A percentile compares a stretch with the other conserved stretches of the same genome.
Conservation (phyloP, 2,888 invertebrate genomes). For the Brachynemurus nebulosus region DNA sequence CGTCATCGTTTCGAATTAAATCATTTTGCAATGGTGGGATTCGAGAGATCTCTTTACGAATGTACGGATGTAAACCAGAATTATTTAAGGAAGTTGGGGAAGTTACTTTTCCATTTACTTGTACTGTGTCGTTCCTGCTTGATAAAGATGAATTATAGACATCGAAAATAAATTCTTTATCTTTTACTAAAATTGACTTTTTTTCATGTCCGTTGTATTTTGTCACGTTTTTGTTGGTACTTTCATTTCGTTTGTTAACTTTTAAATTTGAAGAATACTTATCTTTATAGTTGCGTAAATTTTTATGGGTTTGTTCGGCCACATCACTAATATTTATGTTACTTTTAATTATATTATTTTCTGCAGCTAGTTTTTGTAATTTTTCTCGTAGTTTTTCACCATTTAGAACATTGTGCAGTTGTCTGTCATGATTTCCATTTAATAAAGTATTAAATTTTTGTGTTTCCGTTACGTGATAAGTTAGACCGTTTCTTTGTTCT, state of each 20-base stretch:
- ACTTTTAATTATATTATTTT: constrained; percentile 22
- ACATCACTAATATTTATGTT: no score
- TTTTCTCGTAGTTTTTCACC: constrained; percentile 53
- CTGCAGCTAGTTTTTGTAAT: constrained; percentile 45
- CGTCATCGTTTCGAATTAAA: constrained; percentile 16
- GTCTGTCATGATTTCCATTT: constrained; percentile 1
- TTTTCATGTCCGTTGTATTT: background rate
- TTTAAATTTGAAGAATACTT: background rate
- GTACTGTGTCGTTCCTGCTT: background rate
- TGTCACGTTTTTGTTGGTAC: background rate
- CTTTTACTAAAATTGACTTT: constrained; percentile 9
- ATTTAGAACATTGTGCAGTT: constrained; percentile 37
- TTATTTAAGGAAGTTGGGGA: background rate
- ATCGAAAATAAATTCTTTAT: constrained; percentile 9
- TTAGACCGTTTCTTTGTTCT: background rate
- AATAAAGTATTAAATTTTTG: constrained; percentile 8
- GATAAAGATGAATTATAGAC: constrained; percentile 1
- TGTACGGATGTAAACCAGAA: constrained; percentile 34
- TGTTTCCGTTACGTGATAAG: background rate
- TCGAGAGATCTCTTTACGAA: constrained; percentile 34
- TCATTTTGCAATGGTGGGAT: constrained; percentile 16
- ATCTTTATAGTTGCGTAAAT: background rate
- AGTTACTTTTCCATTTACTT: no score
- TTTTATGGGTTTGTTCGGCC: no score
- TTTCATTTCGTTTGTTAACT: background rate